Conservation (phyloP, 2,888 invertebrate genomes). For the Aelia acuminata region DNA sequence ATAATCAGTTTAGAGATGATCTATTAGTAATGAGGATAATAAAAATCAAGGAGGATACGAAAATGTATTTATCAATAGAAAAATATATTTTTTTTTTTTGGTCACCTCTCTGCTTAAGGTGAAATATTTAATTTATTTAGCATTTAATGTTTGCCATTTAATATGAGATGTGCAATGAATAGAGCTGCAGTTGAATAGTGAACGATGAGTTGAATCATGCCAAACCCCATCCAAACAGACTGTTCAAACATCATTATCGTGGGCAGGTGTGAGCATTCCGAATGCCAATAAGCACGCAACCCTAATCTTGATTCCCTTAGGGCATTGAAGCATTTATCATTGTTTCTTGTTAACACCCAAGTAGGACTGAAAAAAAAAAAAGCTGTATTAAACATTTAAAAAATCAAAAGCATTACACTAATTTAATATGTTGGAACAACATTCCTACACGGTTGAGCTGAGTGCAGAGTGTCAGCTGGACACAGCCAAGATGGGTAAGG, state of each 20-base stretch:
- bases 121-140: no score
- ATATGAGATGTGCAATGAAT: no score
- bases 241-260: background rate
- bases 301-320: background rate
- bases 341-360: background rate
- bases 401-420: no score
- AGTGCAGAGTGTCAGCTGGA: background rate
- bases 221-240: background rate
- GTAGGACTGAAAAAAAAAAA: background rate
- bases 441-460: background rate
- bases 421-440: background rate
- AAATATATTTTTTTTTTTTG: no score
- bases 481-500: background rate
- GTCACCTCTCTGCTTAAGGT: no score
- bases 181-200: background rate
- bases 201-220: no score
- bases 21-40: no score
- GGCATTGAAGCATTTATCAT: background rate
- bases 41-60: no score
- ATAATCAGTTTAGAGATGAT: no score
- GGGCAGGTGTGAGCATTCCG: background rate
- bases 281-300: background rate
- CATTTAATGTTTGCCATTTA: no score
- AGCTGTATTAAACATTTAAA: no score
- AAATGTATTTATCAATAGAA: no score